Conservation (phyloP, 1,140 invertebrate species). For the Dolichoris vasculosae region DNA sequence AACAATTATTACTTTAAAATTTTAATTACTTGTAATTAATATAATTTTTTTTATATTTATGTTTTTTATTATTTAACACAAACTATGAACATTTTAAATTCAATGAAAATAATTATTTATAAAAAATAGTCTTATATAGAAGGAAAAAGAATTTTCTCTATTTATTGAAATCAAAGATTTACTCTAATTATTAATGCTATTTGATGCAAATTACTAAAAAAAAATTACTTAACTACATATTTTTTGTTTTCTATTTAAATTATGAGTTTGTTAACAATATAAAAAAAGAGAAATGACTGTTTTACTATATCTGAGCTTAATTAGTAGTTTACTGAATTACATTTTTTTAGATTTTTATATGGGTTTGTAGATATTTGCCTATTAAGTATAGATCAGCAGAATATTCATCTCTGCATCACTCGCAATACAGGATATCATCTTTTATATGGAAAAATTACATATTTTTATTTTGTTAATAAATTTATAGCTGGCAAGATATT, state of each 20-base stretch:
- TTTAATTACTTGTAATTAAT: too few relatives aligned
- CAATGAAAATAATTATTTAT: too few relatives aligned
- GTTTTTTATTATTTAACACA: too few relatives aligned
- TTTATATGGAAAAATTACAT: slow-evolving; percentile 1
- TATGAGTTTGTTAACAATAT: not conserved
- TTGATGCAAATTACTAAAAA: too few relatives aligned
- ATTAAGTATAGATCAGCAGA: slow-evolving; percentile 21
- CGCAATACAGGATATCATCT: slow-evolving; percentile 30
- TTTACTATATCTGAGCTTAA: not conserved
- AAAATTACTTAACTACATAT: too few relatives aligned
- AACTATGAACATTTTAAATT: too few relatives aligned
- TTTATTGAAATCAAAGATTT: too few relatives aligned
- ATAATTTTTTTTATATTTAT: too few relatives aligned
- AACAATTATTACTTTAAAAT: too few relatives aligned
- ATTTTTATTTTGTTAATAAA: not conserved
- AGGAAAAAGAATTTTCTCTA: too few relatives aligned
- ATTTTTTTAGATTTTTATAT: slow-evolving; percentile 7
- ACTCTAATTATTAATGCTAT: too few relatives aligned
- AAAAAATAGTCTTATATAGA: too few relatives aligned
- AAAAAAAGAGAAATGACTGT: slow-evolving; percentile 16
- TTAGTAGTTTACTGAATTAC: slow-evolving; percentile 13
- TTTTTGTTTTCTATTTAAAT: not conserved
- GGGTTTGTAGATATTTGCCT: not conserved
- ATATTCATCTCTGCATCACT: slow-evolving; percentile 32
- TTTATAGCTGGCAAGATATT: not conserved